Conservation (phyloP, 2,113 vertebrate species). For the Mormyrus iriodes region DNA sequence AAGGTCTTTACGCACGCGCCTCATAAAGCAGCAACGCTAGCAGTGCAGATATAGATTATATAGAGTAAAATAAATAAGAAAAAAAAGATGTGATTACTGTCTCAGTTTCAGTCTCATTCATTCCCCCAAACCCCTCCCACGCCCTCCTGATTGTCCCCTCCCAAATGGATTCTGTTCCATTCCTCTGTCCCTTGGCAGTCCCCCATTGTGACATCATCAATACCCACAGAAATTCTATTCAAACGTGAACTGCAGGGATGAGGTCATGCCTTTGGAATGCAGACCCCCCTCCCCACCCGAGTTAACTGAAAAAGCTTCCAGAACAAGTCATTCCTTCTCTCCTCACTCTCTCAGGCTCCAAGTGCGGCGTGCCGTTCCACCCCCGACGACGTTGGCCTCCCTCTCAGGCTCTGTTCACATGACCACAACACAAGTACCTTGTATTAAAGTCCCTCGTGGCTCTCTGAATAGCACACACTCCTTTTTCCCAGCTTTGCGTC, state of each 20-base stretch:
- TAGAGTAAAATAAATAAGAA: too few relatives aligned
- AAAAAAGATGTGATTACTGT: neutral
- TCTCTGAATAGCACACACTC: neutral
- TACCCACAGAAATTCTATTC: slow-evolving; percentile 51
- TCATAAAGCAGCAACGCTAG: neutral
- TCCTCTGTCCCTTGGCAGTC: slow-evolving; percentile 33
- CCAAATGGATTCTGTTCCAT: slow-evolving; percentile 28
- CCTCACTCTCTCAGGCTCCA: neutral
- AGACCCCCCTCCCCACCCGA: slow-evolving; percentile 4
- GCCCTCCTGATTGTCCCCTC: neutral
- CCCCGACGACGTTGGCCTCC: neutral
- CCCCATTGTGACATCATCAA: slow-evolving; percentile 55
- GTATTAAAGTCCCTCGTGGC: neutral
- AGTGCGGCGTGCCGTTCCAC: neutral
- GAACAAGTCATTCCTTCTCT: slow-evolving; percentile 12
- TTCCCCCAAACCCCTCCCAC: neutral
- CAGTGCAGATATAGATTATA: neutral
- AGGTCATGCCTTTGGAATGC: slow-evolving; percentile 59
- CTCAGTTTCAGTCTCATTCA: neutral
- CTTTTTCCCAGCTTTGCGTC: neutral
- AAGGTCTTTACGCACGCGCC: neutral
- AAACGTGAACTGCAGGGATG: slow-evolving; percentile 56
- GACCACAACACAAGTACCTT: neutral
- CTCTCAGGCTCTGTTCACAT: neutral
- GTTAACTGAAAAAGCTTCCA: neutral